Conservation (phyloP, 2,113 vertebrate genomes). For the Engystomops pustulosus region DNA sequence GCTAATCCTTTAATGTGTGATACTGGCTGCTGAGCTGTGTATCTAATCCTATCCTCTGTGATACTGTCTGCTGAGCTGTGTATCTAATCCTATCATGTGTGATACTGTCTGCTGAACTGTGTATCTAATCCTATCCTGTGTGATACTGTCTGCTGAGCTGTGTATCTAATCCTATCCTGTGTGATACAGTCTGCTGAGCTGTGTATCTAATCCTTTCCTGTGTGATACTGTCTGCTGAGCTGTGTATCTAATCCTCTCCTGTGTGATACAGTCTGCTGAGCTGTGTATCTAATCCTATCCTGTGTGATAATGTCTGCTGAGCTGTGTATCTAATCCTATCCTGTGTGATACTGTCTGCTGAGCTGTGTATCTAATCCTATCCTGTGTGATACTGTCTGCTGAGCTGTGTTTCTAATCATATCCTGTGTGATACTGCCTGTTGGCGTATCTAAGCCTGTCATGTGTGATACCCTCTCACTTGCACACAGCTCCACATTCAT, state of each 20-base stretch:
- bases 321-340: too few species aligned
- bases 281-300: too few species aligned
- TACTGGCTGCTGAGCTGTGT: background rate
- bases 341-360: background rate
- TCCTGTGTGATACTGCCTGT: too few species aligned
- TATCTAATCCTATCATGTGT: too few species aligned
- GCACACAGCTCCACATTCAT: background rate
- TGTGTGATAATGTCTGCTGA: background rate
- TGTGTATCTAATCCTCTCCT: too few species aligned
- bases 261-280: background rate
- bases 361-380: too few species aligned
- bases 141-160: background rate
- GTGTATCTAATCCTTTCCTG: too few species aligned
- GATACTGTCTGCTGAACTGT: background rate
- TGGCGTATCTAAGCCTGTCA: background rate
- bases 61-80: background rate
- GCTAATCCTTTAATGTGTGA: background rate
- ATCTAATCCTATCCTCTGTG: background rate
- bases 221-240: background rate
- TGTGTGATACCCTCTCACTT: background rate
- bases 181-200: background rate
- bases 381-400: background rate
- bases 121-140: too few species aligned
- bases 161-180: too few species aligned
- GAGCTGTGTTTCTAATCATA: too few species aligned